Evolutionary conservation across 2,797 vertebrate genomes (phyloP).

Genomic region (Crypturellus tataupa): DNA sequence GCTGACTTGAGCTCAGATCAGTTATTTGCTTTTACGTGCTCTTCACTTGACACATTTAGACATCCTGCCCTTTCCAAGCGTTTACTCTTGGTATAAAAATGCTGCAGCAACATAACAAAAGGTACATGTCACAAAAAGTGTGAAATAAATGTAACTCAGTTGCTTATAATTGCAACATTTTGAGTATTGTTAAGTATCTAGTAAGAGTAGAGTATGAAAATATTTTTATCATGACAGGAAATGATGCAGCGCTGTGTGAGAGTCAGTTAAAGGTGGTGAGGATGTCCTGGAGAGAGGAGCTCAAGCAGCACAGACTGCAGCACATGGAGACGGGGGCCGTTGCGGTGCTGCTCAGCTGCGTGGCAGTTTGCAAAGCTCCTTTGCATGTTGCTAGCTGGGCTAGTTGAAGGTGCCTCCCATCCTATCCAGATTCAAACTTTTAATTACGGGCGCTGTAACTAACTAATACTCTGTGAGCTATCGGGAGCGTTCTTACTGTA

Average conservation of each 20-base stretch:
- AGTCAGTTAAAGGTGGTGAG: neutral
- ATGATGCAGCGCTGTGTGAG: neutral
- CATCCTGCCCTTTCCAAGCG: fast-evolving
- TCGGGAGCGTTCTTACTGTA: neutral
- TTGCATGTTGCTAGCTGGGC: neutral
- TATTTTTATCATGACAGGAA: neutral
- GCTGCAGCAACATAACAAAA: fast-evolving
- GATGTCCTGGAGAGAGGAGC: neutral
- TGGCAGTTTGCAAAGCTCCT: neutral
- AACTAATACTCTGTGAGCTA: neutral
- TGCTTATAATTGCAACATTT: neutral
- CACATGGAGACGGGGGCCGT: neutral
- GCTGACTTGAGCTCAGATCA: neutral
- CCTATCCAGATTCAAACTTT: neutral
- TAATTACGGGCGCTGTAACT: neutral
- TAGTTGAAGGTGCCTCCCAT: neutral
- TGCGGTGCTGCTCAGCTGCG: neutral
- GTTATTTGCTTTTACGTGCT: neutral
- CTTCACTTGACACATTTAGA: neutral
- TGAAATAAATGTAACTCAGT: neutral
- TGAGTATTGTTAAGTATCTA: neutral
- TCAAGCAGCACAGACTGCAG: neutral
- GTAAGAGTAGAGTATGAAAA: neutral
- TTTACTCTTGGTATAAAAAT: neutral
- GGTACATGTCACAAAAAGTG: neutral